phyloP scores from a whole-genome alignment of 2,888 invertebrate genomes.

The Ennomos quercinarius region DNA sequence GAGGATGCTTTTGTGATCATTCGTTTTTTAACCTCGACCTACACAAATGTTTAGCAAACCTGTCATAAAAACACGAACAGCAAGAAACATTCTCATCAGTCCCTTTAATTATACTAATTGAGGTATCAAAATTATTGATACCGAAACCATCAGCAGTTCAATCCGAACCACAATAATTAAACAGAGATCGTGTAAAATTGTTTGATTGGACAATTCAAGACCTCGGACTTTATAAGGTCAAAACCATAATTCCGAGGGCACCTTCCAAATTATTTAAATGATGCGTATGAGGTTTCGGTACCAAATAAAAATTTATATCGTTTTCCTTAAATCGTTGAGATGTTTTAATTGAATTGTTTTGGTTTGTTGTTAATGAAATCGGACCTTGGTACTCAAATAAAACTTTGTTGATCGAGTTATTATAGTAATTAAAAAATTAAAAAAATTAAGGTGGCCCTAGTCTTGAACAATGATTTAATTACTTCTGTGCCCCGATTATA shows the following conservation, averaged over 20 bases:
- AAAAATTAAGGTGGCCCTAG: too few species aligned
- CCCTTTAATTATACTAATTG: constrained; percentile 37
- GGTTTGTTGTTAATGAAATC: constrained; percentile 4
- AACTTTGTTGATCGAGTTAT: background rate
- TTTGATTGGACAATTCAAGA: constrained; percentile 61
- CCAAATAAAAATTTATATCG: constrained; percentile 36
- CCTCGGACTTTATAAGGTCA: constrained; percentile 61
- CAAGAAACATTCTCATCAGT: constrained; percentile 5
- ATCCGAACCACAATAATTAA: constrained; percentile 39
- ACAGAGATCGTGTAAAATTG: constrained; percentile 51
- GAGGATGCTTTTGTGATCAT: too few species aligned
- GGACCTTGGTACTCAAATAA: constrained; percentile 18
- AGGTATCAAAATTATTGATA: constrained; percentile 30
- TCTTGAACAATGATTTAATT: too few species aligned
- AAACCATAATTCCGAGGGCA: constrained; percentile 51
- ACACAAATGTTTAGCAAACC: background rate
- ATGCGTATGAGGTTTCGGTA: constrained; percentile 37
- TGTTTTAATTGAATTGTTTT: constrained; percentile 17
- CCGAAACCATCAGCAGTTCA: constrained; percentile 36
- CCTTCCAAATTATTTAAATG: constrained; percentile 47
- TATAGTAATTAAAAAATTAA: background rate
- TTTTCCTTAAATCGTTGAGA: constrained; percentile 32
- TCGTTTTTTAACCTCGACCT: too few species aligned
- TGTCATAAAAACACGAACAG: background rate
- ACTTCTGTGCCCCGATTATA: too few species aligned